A percentile compares a stretch with the other conserved stretches of the same genome.
These are phyloP conservation scores for Neosilurus hyrtlii DNA, from an alignment of 2,797 vertebrate genomes.

Conservation along the genomic window DNA sequence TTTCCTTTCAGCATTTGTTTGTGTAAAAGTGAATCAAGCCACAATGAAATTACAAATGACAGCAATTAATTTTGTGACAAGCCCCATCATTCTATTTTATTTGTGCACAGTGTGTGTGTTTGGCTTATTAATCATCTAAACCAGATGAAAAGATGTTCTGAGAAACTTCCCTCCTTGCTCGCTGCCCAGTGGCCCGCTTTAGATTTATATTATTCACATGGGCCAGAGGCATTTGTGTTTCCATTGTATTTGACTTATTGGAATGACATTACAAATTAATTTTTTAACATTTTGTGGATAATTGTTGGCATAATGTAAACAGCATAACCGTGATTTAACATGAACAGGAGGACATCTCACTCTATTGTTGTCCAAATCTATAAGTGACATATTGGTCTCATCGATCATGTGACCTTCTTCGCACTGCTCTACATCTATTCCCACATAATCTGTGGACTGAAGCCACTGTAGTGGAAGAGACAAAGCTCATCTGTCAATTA, in stretches of 20 bases:
- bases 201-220: slow-evolving; percentile 10
- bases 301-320: slow-evolving; percentile 42
- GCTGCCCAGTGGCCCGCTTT: slow-evolving; percentile 6
- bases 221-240: slow-evolving; percentile 32
- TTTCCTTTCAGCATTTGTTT: slow-evolving; percentile 51
- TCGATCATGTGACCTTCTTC: slow-evolving; percentile 40
- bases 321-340: slow-evolving; percentile 29
- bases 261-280: slow-evolving; percentile 20
- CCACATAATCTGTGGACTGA: slow-evolving; percentile 62
- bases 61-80: slow-evolving; percentile 56
- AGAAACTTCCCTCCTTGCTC: slow-evolving; percentile 31
- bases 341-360: slow-evolving; percentile 22
- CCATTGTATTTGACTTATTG: slow-evolving; percentile 21
- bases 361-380: slow-evolving; percentile 37
- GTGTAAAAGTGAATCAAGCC: slow-evolving; percentile 48
- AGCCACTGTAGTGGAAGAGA: slow-evolving; percentile 68
- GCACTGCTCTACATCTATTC: slow-evolving; percentile 43
- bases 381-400: slow-evolving; percentile 38
- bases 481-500: slow-evolving; percentile 76
- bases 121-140: slow-evolving; percentile 62
- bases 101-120: slow-evolving; percentile 58
- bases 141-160: slow-evolving; percentile 66
- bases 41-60: slow-evolving; percentile 59
- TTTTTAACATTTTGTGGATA: slow-evolving; percentile 14
- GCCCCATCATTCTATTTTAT: slow-evolving; percentile 62